These are phyloP conservation scores for Alsophila aescularia DNA, from an alignment of 2,888 invertebrate species.

Conservation along the genomic window DNA sequence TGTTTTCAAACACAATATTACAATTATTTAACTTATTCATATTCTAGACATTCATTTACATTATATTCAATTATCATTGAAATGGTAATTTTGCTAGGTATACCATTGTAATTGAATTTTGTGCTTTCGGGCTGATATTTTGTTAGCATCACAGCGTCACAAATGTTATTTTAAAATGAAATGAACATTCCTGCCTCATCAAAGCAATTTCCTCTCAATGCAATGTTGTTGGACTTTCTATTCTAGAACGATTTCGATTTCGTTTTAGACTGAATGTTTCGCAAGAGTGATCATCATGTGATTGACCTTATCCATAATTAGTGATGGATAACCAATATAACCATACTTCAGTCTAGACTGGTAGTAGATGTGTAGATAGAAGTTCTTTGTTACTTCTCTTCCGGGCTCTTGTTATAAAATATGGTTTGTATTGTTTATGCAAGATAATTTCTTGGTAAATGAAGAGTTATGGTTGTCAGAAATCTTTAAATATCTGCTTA, in stretches of 20 bases:
- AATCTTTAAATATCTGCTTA: too few relatives aligned
- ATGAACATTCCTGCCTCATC: neutral
- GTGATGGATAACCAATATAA: neutral
- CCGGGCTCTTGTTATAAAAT: neutral
- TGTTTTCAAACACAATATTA: slow-evolving; percentile 42
- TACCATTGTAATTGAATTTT: neutral
- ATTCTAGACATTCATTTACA: slow-evolving; percentile 29
- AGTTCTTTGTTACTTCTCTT: neutral
- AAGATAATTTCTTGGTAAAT: neutral
- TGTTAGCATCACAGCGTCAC: neutral
- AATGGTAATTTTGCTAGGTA: slow-evolving; percentile 4
- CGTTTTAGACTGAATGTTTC: neutral
- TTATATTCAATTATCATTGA: slow-evolving; percentile 14
- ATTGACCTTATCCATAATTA: neutral
- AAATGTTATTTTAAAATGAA: neutral
- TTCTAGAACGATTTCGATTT: neutral
- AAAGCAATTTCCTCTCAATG: too few relatives aligned
- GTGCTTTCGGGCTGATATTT: neutral
- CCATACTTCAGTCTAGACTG: neutral
- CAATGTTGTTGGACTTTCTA: too few relatives aligned
- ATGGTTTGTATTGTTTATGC: neutral
- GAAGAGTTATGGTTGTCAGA: neutral
- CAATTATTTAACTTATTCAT: slow-evolving; percentile 38
- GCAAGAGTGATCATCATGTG: neutral
- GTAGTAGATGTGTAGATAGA: neutral